Conservation (phyloP, 2,797 vertebrate genomes). For the Squalus acanthias region DNA sequence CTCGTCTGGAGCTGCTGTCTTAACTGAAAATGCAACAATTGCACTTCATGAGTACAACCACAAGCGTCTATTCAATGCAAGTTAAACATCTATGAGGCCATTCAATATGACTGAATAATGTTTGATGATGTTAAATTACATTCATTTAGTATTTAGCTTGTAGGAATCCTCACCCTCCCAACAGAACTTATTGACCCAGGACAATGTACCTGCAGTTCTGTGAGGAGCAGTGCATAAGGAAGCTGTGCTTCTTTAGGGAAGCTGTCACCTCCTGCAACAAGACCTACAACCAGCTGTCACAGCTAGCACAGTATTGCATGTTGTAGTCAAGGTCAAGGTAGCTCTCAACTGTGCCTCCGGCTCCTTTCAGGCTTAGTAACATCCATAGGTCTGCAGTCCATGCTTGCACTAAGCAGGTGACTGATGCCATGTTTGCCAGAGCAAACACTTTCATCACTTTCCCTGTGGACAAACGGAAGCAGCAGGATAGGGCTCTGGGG, state of each 20-base stretch:
- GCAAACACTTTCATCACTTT: neutral
- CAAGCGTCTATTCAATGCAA: neutral
- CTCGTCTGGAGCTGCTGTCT: slow-evolving; percentile 51
- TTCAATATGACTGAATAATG: neutral
- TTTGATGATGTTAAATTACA: neutral
- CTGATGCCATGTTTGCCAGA: neutral
- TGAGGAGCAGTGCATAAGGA: neutral
- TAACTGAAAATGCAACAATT: slow-evolving; percentile 47
- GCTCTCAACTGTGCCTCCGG: neutral
- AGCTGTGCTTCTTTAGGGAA: neutral
- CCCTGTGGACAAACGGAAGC: neutral
- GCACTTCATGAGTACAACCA: neutral
- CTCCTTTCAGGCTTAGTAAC: neutral
- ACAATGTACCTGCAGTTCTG: neutral
- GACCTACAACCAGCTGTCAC: neutral
- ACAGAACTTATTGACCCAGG: too few species aligned
- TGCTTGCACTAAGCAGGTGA: neutral
- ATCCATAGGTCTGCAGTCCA: too few species aligned
- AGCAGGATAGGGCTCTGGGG: neutral
- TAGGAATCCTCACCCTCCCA: neutral
- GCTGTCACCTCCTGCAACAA: neutral
- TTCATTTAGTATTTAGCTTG: neutral
- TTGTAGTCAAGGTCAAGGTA: neutral
- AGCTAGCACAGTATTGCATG: neutral
- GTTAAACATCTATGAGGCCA: neutral